Evolutionary conservation across 2,888 invertebrate genomes (phyloP).

Genomic region (Coelinius sp.): DNA sequence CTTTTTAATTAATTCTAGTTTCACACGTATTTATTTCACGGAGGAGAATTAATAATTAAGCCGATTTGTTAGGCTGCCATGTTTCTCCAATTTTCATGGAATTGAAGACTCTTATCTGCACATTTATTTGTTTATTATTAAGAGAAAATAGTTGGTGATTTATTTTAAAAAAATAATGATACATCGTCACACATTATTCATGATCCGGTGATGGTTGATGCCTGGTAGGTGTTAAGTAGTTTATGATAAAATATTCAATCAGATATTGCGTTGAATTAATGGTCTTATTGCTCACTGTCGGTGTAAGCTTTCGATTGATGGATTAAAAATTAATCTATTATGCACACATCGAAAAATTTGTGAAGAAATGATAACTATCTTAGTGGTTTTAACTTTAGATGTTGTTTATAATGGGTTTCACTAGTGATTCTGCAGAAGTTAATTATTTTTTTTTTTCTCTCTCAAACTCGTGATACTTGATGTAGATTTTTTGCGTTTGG

Average conservation of each 20-base stretch:
- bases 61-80: constrained; percentile 10
- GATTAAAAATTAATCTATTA: neutral
- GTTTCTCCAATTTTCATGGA: constrained; percentile 9
- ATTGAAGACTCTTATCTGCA: constrained; percentile 4
- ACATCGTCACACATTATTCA: neutral
- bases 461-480: neutral
- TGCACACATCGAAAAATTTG: constrained; percentile 12
- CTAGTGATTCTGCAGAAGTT: neutral
- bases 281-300: constrained; percentile 17
- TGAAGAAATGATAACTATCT: constrained; percentile 8
- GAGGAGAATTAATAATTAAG: neutral
- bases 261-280: neutral
- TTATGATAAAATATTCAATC: neutral
- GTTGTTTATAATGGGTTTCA: neutral
- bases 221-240: neutral
- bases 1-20: neutral
- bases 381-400: constrained; percentile 14
- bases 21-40: constrained; percentile 12
- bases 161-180: constrained; percentile 7
- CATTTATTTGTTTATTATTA: neutral
- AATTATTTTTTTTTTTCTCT: neutral
- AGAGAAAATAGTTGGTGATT: neutral
- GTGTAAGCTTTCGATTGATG: constrained; percentile 14
- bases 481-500: constrained; percentile 12
- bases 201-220: neutral